Evolutionary conservation across 2,113 vertebrate species (phyloP), one percentile per base, ranked within the genome.

Genomic region (Dryoscopus gambensis): DNA sequence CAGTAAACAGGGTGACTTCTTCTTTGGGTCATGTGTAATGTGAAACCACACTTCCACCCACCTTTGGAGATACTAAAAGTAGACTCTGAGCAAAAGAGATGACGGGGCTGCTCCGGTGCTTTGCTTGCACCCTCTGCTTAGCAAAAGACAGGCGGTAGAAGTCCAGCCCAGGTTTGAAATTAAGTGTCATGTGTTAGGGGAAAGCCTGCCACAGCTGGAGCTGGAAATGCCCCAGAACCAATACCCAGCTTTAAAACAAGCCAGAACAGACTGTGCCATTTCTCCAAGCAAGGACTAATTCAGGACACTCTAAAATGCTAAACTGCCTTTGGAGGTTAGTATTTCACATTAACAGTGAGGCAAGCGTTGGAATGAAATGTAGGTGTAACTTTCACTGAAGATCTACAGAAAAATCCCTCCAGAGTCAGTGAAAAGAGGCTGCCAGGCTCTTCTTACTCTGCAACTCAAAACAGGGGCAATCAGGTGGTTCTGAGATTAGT

Each of bases 171-270:
- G 16, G 25, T n/a, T 55, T 69, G 31, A 53, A 70, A 49, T 19
- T 10, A 10, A 30, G 40, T 39, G 55, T 14, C 50, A 15, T 0
- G 0, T 21, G 57, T 23, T 6, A 47, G 35, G 39, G 31, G 25
- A 83, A 73, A 77, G 28, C 47, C 20, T 13, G 15, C 10, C 44
- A 31, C 52, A 57, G 25, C n/a, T 46, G 50, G 65, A 88, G 75
- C 62, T 75, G 62, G 46, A 73, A 89, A 87, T 27, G 11, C 55
- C 55, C 27, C 3, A 33, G 19, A 78, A 50, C 7, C 23, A 17
- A 53, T 5, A 33, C 1, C 11, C n/a, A 57, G 46, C 62, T 67
- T 63, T 23, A 49, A 67, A 75, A 83, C 39, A 67, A 79, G 47
- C 5, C 60, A 35, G 44, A 25, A 69, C n/a, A 40, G 16, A 37